A percentile compares a stretch with the other conserved stretches of the same genome.
Evolutionary conservation across 2,797 vertebrate species (phyloP).

Genomic region (Enteromius anoplus): DNA sequence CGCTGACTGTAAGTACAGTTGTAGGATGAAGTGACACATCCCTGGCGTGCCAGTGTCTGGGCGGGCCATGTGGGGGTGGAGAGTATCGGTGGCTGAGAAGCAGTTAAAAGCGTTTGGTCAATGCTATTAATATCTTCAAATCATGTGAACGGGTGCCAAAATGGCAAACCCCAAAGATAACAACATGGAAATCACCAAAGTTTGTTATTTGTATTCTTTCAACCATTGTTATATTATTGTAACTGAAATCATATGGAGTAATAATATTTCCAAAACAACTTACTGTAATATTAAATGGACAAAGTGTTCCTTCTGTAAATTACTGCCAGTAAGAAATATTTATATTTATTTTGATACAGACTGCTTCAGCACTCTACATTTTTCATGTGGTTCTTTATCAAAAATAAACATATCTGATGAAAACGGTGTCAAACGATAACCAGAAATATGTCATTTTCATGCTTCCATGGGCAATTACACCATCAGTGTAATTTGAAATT

Average conservation of each 20-base stretch:
- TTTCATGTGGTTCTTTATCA: not conserved
- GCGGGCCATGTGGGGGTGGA: constrained; percentile 42
- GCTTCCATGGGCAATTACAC: not conserved
- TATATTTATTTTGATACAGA: not conserved
- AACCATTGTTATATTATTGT: not conserved
- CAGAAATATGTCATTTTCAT: not conserved
- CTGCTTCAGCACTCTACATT: not conserved
- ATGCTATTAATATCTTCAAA: constrained; percentile 9
- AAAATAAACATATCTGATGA: not conserved
- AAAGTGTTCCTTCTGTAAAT: not conserved
- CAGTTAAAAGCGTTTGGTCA: constrained; percentile 43
- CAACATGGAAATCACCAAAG: not conserved
- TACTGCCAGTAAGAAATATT: not conserved
- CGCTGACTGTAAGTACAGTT: constrained; percentile 57
- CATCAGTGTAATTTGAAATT: not conserved
- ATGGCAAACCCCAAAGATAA: not conserved
- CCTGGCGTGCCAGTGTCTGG: constrained; percentile 52
- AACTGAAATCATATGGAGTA: not conserved
- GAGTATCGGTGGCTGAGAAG: constrained; percentile 47
- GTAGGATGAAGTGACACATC: constrained; percentile 45
- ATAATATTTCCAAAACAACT: not conserved
- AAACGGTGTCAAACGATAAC: not conserved
- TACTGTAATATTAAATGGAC: not conserved
- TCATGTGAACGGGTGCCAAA: not conserved
- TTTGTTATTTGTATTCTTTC: not conserved